Percentiles rank a stretch among this genome's conserved stretches.
phyloP scores from a whole-genome alignment of 2,113 vertebrate genomes.

The Hippocampus guttulatus region DNA sequence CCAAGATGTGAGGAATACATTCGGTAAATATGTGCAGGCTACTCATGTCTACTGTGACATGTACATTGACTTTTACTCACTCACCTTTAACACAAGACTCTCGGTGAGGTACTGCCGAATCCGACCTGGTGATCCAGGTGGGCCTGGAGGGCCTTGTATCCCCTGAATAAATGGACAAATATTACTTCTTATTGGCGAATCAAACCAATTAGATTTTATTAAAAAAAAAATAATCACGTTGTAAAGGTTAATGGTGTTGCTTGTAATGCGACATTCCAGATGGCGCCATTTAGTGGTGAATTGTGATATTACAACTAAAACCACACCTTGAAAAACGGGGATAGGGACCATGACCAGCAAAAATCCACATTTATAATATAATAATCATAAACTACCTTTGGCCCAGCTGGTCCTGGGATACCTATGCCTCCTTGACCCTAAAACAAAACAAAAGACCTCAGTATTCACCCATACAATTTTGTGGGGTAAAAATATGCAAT shows the following conservation, averaged over 20 bases:
- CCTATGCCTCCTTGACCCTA: constrained; percentile 60
- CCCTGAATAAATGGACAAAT: constrained; percentile 64
- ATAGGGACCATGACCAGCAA: no score
- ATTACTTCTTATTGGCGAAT: background rate
- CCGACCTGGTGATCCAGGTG: constrained; percentile 79
- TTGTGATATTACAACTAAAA: no score
- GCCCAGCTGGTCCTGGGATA: constrained; percentile 46
- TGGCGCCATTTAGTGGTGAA: no score
- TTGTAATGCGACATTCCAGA: background rate
- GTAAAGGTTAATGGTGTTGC: background rate
- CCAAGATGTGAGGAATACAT: background rate
- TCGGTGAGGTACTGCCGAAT: constrained; percentile 52
- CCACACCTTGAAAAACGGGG: no score
- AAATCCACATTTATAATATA: no score
- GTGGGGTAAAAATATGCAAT: background rate
- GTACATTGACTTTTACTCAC: background rate
- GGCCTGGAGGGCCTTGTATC: constrained; percentile 76
- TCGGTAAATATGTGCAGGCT: background rate
- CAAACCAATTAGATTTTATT: background rate
- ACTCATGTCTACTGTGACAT: background rate
- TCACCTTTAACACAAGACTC: constrained; percentile 32
- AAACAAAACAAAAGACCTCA: background rate
- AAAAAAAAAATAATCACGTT: background rate
- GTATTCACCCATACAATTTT: background rate
- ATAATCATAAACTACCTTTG: constrained; percentile 34